phyloP scores from a whole-genome alignment of 1,140 invertebrate species.

The Gryllus bimaculatus region DNA sequence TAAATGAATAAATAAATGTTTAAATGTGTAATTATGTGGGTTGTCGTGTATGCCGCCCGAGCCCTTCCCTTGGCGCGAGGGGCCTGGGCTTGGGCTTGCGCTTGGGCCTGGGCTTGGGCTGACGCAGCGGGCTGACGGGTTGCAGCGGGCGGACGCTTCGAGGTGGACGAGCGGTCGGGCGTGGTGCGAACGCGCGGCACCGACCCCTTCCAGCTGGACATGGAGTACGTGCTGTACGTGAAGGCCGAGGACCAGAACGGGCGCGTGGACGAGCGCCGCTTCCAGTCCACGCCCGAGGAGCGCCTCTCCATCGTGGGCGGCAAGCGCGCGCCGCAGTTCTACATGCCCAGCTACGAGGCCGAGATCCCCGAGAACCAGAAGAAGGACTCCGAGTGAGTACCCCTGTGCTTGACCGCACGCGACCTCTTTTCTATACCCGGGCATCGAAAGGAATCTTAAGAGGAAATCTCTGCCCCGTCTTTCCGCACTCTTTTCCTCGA shows the following conservation, averaged over 20 bases:
- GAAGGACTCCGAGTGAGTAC: conserved; percentile 87
- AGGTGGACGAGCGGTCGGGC: conserved; percentile 84
- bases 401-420: no score
- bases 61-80: no score
- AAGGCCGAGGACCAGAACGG: conserved; percentile 94
- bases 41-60: no score
- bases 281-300: conserved; percentile 85
- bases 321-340: conserved; percentile 88
- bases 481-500: no score
- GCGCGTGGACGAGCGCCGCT: conserved; percentile 74
- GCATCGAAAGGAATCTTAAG: no score
- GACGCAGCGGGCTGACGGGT: not conserved
- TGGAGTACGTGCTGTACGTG: conserved; percentile 92
- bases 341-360: conserved; percentile 84
- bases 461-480: no score
- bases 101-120: no score
- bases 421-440: no score
- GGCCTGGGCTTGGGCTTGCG: no score
- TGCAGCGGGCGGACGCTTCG: conserved; percentile 63
- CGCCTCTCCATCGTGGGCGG: conserved; percentile 86
- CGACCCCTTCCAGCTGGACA: conserved; percentile 86
- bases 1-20: no score
- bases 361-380: conserved; percentile 93
- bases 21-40: no score
- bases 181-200: conserved; percentile 85